Evolutionary conservation across 2,113 vertebrate species (phyloP), one percentile per base, ranked within the genome.

Genomic region (Ctenomys sociabilis): DNA sequence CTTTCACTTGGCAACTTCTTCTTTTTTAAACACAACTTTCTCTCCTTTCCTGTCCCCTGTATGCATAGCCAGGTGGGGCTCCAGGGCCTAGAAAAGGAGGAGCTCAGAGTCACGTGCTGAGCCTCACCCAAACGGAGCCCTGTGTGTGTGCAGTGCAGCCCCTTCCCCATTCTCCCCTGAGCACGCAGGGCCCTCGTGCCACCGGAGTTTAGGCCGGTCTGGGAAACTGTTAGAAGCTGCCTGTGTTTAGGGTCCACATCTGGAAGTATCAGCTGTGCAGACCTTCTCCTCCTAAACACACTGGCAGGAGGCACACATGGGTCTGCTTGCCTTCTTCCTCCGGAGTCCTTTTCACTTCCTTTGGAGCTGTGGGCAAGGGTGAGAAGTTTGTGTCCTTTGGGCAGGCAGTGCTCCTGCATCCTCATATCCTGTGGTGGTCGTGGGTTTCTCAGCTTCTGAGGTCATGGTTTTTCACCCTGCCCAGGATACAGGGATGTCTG

Each of bases 171-270:
- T 26, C 43, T 37, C 40, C 61, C 3, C 4, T 0, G 54, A 49
- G 19, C 45, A 43, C 7, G 85, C 87, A 91, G 59, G 70, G 70
- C 35, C 3, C 54, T 37, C 26, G 57, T 70, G 95, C 95, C 94
- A 92, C 96, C n/a, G 75, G 92, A 92, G 90, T 97, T 95, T 91
- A 85, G 83, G 83, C 24, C 93, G 17, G 68, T n/a, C 90, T 93
- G 81, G 90, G 92, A 82, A 85, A 49, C 91, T 89, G 73, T 89
- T 91, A 54, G 85, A 84, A 94, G 96, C 86, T 43, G 95, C 80
- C 66, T 94, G 22, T 97, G 83, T 97, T 96, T 96, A 43, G 83
- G 89, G 91, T 94, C 88, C 91, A 89, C 94, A 97, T 97, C 97
- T 97, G 96, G 93, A 95, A 89, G 75, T 35, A 49, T 90, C 96